Conservation (phyloP, 2,888 invertebrate genomes). For the Vandiemenella viatica region DNA sequence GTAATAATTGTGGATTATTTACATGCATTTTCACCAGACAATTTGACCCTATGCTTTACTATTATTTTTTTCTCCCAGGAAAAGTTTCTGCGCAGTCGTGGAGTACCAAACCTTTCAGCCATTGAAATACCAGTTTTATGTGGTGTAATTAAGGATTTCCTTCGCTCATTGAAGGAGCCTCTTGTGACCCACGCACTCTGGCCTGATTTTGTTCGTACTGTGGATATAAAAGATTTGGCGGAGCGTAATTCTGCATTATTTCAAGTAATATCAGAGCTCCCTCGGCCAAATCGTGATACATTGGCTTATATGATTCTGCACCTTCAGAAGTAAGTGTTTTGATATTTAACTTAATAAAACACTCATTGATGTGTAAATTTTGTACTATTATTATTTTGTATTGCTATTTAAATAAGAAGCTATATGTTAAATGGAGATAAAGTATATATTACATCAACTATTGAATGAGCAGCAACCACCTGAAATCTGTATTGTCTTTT, state of each 20-base stretch:
- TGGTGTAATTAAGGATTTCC: conserved; percentile 87
- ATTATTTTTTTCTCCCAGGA: conserved; percentile 33
- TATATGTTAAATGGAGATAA: too few relatives aligned
- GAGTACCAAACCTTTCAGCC: conserved; percentile 55
- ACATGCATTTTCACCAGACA: too few relatives aligned
- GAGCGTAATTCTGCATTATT: conserved; percentile 50
- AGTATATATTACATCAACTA: too few relatives aligned
- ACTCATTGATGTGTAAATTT: too few relatives aligned
- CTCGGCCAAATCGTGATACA: conserved; percentile 87
- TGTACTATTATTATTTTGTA: too few relatives aligned
- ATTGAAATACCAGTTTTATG: conserved; percentile 76
- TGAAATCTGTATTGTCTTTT: too few relatives aligned
- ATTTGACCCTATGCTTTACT: too few relatives aligned
- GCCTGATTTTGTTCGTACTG: conserved; percentile 64
- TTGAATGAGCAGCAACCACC: too few relatives aligned
- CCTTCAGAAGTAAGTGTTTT: conserved; percentile 59
- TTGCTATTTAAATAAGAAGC: too few relatives aligned
- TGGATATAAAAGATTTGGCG: conserved; percentile 36
- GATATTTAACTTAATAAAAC: too few relatives aligned
- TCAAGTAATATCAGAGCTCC: conserved; percentile 68
- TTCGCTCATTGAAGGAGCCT: conserved; percentile 77
- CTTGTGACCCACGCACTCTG: conserved; percentile 68
- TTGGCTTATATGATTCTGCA: conserved; percentile 85
- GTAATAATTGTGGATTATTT: too few relatives aligned
- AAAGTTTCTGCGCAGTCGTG: conserved; percentile 72